These are phyloP conservation scores for Coleophora deauratella DNA, from an alignment of 2,888 invertebrate genomes.

Conservation along the genomic window DNA sequence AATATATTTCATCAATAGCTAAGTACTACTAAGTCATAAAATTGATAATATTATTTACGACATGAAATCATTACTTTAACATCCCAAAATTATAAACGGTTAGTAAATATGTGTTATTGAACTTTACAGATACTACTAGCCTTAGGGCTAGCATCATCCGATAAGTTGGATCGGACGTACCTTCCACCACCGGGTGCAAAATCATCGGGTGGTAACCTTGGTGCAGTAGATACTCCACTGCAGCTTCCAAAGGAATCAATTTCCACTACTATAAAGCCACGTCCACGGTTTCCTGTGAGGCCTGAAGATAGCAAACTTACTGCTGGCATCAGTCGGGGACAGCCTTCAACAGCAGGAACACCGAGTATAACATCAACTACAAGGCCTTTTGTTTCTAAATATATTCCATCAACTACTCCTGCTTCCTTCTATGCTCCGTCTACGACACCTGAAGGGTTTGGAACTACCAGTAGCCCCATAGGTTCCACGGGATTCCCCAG, in stretches of 20 bases:
- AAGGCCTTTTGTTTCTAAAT: conserved; percentile 11
- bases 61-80: no score
- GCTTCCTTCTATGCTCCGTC: conserved; percentile 39
- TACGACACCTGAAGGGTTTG: conserved; percentile 25
- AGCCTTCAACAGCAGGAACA: conserved; percentile 3
- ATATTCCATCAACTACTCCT: conserved; percentile 27
- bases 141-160: conserved; percentile 31
- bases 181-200: conserved; percentile 51
- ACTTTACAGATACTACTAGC: conserved; percentile 37
- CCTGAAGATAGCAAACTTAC: conserved; percentile 14
- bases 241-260: conserved; percentile 30
- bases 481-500: conserved; percentile 3
- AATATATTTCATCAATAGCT: no score
- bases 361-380: conserved; percentile 3
- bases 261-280: conserved; percentile 12
- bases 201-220: conserved; percentile 40
- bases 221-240: conserved; percentile 35
- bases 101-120: not conserved
- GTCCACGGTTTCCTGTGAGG: conserved; percentile 4
- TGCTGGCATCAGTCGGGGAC: conserved; percentile 22
- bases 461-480: conserved; percentile 15
- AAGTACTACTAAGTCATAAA: no score
- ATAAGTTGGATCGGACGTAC: conserved; percentile 47
- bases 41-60: no score
- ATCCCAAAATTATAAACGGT: no score